Percentiles rank a stretch among this genome's conserved stretches.
phyloP scores from a whole-genome alignment of 2,888 invertebrate genomes.

The Cheilosia vulpina region DNA sequence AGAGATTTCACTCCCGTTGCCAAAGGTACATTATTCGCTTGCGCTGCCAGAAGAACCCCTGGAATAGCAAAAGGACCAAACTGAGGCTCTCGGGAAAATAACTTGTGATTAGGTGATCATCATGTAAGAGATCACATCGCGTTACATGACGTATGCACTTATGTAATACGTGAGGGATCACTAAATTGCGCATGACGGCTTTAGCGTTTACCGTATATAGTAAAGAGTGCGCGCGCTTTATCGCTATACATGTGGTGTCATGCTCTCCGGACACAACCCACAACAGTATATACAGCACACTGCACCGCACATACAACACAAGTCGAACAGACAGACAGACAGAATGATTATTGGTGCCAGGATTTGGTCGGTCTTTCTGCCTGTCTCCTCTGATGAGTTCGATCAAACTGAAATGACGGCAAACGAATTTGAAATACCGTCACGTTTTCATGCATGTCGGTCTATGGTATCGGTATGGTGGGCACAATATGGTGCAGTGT shows the following conservation, averaged over 20 bases:
- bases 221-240: conserved; percentile 30
- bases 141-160: conserved; percentile 75
- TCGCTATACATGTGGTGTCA: conserved; percentile 50
- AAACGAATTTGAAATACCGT: conserved; percentile 73
- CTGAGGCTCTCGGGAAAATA: conserved; percentile 46
- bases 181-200: conserved; percentile 56
- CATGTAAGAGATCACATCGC: conserved; percentile 73
- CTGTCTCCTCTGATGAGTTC: conserved; percentile 70
- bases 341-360: conserved; percentile 74
- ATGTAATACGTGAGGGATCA: conserved; percentile 74
- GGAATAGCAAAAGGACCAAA: conserved; percentile 52
- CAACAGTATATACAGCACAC: conserved; percentile 30
- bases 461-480: conserved; percentile 29
- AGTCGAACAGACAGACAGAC: conserved; percentile 69
- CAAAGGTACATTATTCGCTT: not conserved
- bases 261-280: conserved; percentile 57
- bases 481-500: not conserved
- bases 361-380: conserved; percentile 53
- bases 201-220: not conserved
- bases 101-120: conserved; percentile 71
- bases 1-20: conserved; percentile 32
- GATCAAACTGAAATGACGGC: conserved; percentile 75
- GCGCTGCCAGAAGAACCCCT: not conserved
- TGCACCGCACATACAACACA: not conserved
- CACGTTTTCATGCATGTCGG: conserved; percentile 68